Evolutionary conservation across 2,113 vertebrate genomes (phyloP), one percentile per base, ranked within the genome.

Genomic region (Siniperca chuatsi): DNA sequence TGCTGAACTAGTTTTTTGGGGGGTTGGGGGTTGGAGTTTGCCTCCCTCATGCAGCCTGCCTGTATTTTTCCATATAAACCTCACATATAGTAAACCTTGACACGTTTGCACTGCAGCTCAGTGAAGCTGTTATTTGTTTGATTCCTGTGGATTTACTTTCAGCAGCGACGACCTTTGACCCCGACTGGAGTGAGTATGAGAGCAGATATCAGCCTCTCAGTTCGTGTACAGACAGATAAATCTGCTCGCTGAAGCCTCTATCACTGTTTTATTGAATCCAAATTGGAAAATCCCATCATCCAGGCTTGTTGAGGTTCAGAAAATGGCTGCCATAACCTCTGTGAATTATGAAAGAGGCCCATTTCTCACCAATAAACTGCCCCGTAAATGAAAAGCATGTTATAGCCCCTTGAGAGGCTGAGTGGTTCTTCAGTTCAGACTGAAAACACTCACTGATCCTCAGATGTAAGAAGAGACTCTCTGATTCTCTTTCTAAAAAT

Each of bases 221-320:
- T n/a, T 11, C 33, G 42, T 12, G 64, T 33, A 1, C 23, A 8
- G 21, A 35, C 71, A 18, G 52, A 68, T 67, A 61, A 70, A 83
- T 68, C 62, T 16, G 23, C 62, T 54, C 7, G 35, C 79, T 33
- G 81, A 83, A 15, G 82, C 70, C 54, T 75, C 77, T 1, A 52
- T 79, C 69, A 1, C 54, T 1, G 20, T 7, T 79, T 75, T 54
- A 84, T 84, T 61, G 82, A 79, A 67, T 67, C 68, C 61, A 84
- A 60, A 79, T 79, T 60, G 75, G 13, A 74, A 61, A 79, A 79
- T 67, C 62, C 64, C 69, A 11, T 75, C 76, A 37, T 20, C 37
- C n/a, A 4, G 15, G 46, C 55, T 2, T 13, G 66, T 70, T 35
- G 65, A 62, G 70, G 71, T 16, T 60, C 69, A 65, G 78, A 81